Evolutionary conservation across 2,797 vertebrate species (phyloP), one percentile per base, ranked within the genome.

Genomic region (Myripristis murdjan): DNA sequence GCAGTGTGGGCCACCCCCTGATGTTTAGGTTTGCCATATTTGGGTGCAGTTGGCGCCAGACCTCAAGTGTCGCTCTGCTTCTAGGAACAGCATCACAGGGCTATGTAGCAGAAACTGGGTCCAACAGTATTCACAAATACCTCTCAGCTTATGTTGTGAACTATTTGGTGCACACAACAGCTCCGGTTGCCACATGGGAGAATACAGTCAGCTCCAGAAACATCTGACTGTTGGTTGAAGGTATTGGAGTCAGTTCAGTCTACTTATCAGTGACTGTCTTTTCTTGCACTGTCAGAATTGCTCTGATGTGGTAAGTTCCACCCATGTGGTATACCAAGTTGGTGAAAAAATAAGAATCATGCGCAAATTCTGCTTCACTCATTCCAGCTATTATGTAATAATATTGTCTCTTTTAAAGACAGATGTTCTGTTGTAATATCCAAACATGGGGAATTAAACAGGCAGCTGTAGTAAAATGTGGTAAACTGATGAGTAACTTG

Each of bases 391-490:
- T 33, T 60, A 48, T 23, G 5, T 55, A 0, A 28, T 54, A 49
- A 44, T 16, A 16, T 48, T 44, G n/a, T 48, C 23, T 5, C 23
- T 23, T n/a, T 20, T 47, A 41, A 20, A 9, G 1, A 33, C 28
- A 15, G 4, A 33, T 51, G 15, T 67, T 69, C 10, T 41, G 14
- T 24, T 0, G 4, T 33, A 9, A 18, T 62, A n/a, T 52, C 20
- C 26, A 2, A 18, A 11, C 18, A 5, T 48, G 10, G n/a, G 35
- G 16, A 56, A 22, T 31, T 64, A 64, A 35, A 23, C 16, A 24
- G 23, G 5, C 6, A 28, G 64, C 31, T 67, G 51, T 77, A 64
- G 58, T 87, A 61, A 74, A 76, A 77, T 79, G 28, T 69, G 66
- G 70, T 49, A 57, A 73, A 70, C 28, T 63, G 56, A 66, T 79